Base-by-base conservation (phyloP, 2,888 invertebrate species). In the Trichopoda pennipes region DNA sequence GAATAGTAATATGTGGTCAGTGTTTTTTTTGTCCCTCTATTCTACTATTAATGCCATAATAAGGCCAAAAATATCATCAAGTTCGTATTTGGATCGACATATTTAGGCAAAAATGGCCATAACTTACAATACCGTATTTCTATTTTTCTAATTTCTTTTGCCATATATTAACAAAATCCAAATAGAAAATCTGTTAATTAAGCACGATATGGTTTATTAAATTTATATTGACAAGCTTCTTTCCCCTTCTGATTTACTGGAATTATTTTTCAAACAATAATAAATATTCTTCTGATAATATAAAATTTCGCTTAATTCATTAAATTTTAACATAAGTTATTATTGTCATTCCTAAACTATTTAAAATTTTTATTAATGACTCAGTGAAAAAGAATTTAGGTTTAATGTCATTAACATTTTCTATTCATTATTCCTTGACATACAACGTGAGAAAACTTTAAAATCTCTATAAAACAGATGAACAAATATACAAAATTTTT, bases 401-500 rank as follows among this genome's bases (percentile, higher is more conserved):
- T 70, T 32, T 1, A 55, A 66, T 74, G 38, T 56, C 42, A 23
- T 23, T 23, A 49, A 61, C n/a, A 44, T 35, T 21, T 55, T 63
- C 16, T 23, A 3, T 55, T 35, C 23, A 12, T 42, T 14, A 19
- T 63, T 49, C 38, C 56, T 51, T 38, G 38, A 61, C 35, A 55
- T 38, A 21, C 68, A 76, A 76, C 75, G 79, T 82, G 82, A 79
- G 75, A 82, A 82, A 82, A 68, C 53, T 60, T 47, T 9, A 66
- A n/a, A 70, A 78, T 78, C 19, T 68, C 19, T 23, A 60, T 61
- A 16, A 44, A 61, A 56, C 1, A 68, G 58, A 58, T 58, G 47
- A 42, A 56, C 38, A 56, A 10, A 38, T 42, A 21, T 42, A 51
- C n/a, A 75, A 2, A 49, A 28, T 4, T 44, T 69, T 72, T 9